Base-by-base conservation (phyloP, 53 echinoderm and acorn worm genomes). In the Antedon mediterranea region DNA sequence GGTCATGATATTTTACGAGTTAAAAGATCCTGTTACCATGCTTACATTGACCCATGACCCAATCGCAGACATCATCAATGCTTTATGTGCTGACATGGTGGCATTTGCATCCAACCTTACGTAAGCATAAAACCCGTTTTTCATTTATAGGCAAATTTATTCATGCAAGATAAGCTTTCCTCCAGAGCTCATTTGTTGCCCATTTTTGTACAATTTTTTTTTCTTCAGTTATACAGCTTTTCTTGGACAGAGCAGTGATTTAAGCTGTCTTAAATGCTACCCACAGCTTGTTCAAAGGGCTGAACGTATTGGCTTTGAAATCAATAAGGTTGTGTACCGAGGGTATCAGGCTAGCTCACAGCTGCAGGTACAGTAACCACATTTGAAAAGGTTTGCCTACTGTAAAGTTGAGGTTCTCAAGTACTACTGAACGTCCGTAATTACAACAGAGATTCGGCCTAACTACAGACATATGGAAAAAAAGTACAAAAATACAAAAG, bases 11-110 rank as follows among this genome's bases (percentile, higher is more conserved):
- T 76, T 76, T 34, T 76, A 76, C 34, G 76, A 76, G 26, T n/a
- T 76, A 20, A 76, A 18, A 32, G 34, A 76, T 34, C 15, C 34
- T 14, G 76, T 33, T 33, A 76, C 32, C 20, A 76, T 76, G 76
- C 34, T 76, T 0, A 34, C 32, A 23, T 14, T 76, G 76, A 76
- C 76, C 76, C 76, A 76, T 76, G 76, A 76, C 76, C 76, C 76
- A 20, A 33, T 76, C 34, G 76, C 76, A 5, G 76, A 76, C n/a
- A 15, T 76, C 76, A 76, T 76, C 76, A 76, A 76, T 76, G 76
- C 76, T 76, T 32, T 76, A 23, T 76, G 76, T 76, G 76, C 76
- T 33, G 76, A 76, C 26, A 26, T 76, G 28, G 76, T 76, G 0
- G 28, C 76, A 8, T 76, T 76, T 33, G 76, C 76, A 33, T 20